Conservation (phyloP, 2,113 vertebrate species). For the Poeciliopsis retropinna region DNA sequence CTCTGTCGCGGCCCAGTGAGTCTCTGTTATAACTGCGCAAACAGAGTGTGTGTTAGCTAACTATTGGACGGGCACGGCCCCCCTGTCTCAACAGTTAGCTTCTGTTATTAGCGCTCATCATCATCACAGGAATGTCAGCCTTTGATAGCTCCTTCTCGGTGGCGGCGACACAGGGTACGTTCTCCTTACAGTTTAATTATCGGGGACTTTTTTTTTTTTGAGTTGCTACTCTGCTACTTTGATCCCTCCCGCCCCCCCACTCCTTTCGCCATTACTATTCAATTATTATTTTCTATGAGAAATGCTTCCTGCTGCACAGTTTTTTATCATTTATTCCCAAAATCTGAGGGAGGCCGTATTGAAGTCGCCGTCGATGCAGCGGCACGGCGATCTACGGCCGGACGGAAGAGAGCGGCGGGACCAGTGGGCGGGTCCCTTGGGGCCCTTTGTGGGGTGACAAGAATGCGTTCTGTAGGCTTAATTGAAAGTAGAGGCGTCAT, state of each 20-base stretch:
- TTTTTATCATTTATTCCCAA: conserved; percentile 52
- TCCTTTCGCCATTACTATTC: conserved; percentile 11
- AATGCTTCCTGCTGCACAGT: conserved; percentile 1
- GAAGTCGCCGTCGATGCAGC: neutral
- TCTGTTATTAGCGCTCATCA: conserved; percentile 59
- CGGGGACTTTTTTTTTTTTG: conserved; percentile 54
- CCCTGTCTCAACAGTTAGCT: conserved; percentile 34
- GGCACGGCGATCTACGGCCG: neutral
- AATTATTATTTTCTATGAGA: conserved; percentile 31
- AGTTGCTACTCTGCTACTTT: conserved; percentile 53
- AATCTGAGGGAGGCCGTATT: conserved; percentile 28
- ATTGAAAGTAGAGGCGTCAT: conserved; percentile 79
- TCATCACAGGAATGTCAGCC: conserved; percentile 49
- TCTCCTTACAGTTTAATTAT: conserved; percentile 68
- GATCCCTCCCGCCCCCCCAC: conserved; percentile 15
- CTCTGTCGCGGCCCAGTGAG: neutral
- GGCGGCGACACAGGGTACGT: neutral
- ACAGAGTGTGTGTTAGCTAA: neutral
- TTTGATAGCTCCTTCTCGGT: conserved; percentile 53
- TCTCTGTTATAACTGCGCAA: conserved; percentile 9
- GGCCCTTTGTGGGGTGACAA: conserved; percentile 60
- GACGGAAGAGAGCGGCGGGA: conserved; percentile 30
- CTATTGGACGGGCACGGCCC: neutral
- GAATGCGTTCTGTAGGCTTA: conserved; percentile 69
- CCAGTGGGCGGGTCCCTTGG: conserved; percentile 26